Base-by-base conservation (phyloP, 2,797 vertebrate species). In the Molossus molossus region DNA sequence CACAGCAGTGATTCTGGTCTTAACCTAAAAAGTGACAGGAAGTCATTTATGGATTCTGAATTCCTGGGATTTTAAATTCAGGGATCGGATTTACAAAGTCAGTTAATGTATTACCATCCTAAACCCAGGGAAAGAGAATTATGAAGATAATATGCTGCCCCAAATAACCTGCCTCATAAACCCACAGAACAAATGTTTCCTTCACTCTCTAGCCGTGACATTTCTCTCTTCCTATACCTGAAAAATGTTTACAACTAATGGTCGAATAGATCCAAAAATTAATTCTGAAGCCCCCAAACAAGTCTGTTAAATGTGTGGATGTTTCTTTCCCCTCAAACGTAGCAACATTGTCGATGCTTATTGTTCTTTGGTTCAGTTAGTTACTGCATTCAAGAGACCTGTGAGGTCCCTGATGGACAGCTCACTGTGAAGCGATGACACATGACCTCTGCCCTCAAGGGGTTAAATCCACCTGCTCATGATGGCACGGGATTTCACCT, bases 101-200 rank as follows among this genome's bases (percentile, higher is more conserved):
- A 87, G 62, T n/a, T 84, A 72, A 86, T 50, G 25, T 79, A 62
- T 86, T 67, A 73, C 88, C 53, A 75, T 85, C 23, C 48, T 89
- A 72, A 96, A 94, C 33, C 18, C 27, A 15, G 3, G 27, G 83
- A 58, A 91, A 94, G 29, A 45, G 79, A 77, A 96, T 94, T 88
- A 93, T 33, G 33, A 82, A 81, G 65, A 89, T 93, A 67, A 80
- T 25, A 37, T 0, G 14, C 17, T 86, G 55, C 13, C 72, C 65
- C 62, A 93, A 76, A 91, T 87, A 85, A 37, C 27, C 21, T 37
- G 48, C 15, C 45, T 80, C 48, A 15, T 77, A 67, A 88, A 72
- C 73, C 13, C 60, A 29, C 65, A 88, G 57, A 48, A 90, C 45
- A 82, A 55, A 87, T 80, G 8, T 60, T 45, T 40, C 76, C 40